Base-by-base conservation (phyloP, 1,140 invertebrate species). In the Tyrophagus putrescentiae region DNA sequence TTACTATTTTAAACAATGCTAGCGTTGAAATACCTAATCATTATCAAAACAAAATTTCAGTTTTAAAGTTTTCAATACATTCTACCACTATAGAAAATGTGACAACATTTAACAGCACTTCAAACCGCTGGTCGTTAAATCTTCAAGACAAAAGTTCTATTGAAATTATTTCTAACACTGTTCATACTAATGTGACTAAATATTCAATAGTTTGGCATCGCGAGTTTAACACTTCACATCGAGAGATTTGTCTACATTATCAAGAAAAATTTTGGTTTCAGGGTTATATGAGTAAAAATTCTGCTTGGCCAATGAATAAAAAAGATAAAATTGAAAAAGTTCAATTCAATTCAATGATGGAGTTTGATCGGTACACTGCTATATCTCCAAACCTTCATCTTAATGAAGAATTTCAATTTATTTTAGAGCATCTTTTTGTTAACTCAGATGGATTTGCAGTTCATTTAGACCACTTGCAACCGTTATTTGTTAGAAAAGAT, bases 201-300 rank as follows among this genome's bases (percentile, higher is more conserved):
- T 29, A 48, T 21, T 21, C 21, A 7, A 18, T n/a, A n/a, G n/a
- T n/a, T n/a, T n/a, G 21, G 23, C 6, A 7, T 18, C 7, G 9
- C 7, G 18, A 48, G 7, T 25, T 25, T 25, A 13, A 39, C 36
- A 29, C 23, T n/a, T n/a, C n/a, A n/a, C n/a, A n/a, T 48, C 7
- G 45, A 9, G 45, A 48, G 31, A 21, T 48, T 48, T 48, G 45
- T 29, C 7, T 48, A 25, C 45, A 48, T 48, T 48, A 48, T 48
- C 21, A 29, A 6, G 13, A 13, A 13, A 39, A 39, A 13, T 21
- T 21, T 9, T 48, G 45, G 45, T 48, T 25, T 18, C 7, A 21
- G 23, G 45, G 45, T 7, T 48, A 48, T 29, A 13, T 9, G 18
- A 7, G 7, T 6, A 48, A 48, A 13, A 29, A 48, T 48, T 48